Base-by-base conservation (phyloP, 37 sponge, comb jelly and placozoan genomes). In the Cladorhizidae sp. region DNA sequence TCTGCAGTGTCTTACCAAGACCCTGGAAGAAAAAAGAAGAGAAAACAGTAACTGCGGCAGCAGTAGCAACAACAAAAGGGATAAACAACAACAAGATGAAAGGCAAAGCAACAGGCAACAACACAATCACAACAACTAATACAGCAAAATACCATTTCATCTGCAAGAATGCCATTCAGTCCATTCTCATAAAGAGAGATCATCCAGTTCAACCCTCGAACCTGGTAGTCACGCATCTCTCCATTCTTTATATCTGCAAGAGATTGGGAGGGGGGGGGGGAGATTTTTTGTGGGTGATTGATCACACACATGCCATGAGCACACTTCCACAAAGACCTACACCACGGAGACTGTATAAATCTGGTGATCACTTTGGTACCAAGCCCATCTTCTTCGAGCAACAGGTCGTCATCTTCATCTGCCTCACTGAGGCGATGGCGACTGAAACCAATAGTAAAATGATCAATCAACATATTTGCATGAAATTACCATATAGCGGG, bases 151-250 rank as follows among this genome's bases (percentile, higher is more conserved):
- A 96, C 97, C 98, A 98, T 98, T 80, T 98, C 98, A 86, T 98
- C 98, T 40, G 98, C 98, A 29, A 98, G 83, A 71, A 98, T 98
- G 31, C 98, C 98, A 67, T 98, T 98, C 68, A 98, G 91, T 0
- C 96, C 93, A 77, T 95, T 93, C 82, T 98, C 99, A 81, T 92
- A 96, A 39, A 98, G 83, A 9, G 96, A 94, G 29, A 98, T 94
- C 82, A 98, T 87, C 99, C 99, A 98, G 74, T 98, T 98, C 38
- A 98, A 84, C 1, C 99, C 99, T 38, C 99, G 87, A 40, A 98
- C 71, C 71, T 98, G 99, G 69, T 98, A 98, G 80, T 98, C 99
- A n/a, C 99, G 74, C 96, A 98, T 94, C 70, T 88, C 78, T 11
- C 99, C 99, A 85, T 92, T 94, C 79, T 90, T 94, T 37, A 98